These are phyloP conservation scores for Synergus umbraculus DNA, from an alignment of 2,888 invertebrate species.

Conservation along the genomic window DNA sequence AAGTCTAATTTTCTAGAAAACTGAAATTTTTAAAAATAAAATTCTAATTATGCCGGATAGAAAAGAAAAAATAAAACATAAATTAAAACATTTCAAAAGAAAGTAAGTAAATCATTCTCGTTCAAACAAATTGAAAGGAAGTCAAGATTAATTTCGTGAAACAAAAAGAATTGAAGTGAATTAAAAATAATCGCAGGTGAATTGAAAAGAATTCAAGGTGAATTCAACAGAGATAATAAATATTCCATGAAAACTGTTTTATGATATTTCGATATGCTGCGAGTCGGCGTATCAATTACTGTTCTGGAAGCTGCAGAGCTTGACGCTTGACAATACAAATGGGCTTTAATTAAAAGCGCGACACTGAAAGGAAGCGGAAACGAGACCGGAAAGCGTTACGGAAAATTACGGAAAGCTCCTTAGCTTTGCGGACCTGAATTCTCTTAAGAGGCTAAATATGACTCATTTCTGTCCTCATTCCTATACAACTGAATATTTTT, in stretches of 20 bases:
- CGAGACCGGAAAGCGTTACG: conserved; percentile 8
- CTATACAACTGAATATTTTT: neutral
- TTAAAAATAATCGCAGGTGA: too few relatives aligned
- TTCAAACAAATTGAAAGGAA: too few relatives aligned
- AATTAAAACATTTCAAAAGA: too few relatives aligned
- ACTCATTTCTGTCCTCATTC: neutral
- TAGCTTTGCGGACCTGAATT: conserved; percentile 10
- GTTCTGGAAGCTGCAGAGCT: conserved; percentile 15
- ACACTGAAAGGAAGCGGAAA: conserved; percentile 16
- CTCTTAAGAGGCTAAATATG: neutral
- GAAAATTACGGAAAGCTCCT: conserved; percentile 10
- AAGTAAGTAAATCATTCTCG: too few relatives aligned
- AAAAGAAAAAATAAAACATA: too few relatives aligned
- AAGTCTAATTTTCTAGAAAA: too few relatives aligned
- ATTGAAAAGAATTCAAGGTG: too few relatives aligned
- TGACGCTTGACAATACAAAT: conserved; percentile 19
- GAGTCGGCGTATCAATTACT: conserved; percentile 15
- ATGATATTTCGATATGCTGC: conserved; percentile 4
- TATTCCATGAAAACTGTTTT: neutral
- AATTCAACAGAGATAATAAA: too few relatives aligned
- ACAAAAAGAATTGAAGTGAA: too few relatives aligned
- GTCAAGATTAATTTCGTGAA: too few relatives aligned
- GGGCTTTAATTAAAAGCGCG: conserved; percentile 24
- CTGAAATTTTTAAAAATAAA: too few relatives aligned
- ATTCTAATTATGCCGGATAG: too few relatives aligned